Percentiles rank a stretch among this genome's conserved stretches.
These are phyloP conservation scores for Scolanthus callimorphus DNA, from an alignment of 92 coral and sea anemone species.

Conservation along the genomic window DNA sequence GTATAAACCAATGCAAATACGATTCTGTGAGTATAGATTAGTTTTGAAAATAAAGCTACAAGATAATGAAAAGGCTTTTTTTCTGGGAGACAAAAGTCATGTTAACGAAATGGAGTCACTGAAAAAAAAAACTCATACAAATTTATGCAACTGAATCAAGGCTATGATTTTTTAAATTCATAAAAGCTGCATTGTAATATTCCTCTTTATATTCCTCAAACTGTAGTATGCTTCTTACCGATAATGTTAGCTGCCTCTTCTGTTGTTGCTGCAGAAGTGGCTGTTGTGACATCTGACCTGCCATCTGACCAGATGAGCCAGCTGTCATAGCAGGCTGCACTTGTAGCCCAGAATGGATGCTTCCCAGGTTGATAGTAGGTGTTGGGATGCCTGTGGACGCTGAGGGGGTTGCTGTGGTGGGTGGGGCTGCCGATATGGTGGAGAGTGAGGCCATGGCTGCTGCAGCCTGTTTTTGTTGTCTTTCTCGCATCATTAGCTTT, in stretches of 20 bases:
- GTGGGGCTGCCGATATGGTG: constrained; percentile 7
- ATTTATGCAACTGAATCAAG: too few relatives aligned
- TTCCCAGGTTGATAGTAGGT: constrained; percentile 11
- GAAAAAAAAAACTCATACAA: too few relatives aligned
- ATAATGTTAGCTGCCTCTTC: constrained; percentile 78
- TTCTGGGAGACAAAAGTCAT: too few relatives aligned
- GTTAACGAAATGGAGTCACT: too few relatives aligned
- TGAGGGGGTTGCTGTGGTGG: constrained; percentile 17
- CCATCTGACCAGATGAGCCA: constrained; percentile 4
- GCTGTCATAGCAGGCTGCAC: constrained; percentile 9
- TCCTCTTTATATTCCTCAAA: too few relatives aligned
- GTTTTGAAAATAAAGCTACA: too few relatives aligned
- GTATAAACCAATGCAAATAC: too few relatives aligned
- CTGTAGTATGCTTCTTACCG: constrained; percentile 64
- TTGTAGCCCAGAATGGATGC: constrained; percentile 11
- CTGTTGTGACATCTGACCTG: constrained; percentile 42
- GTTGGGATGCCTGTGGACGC: constrained; percentile 12
- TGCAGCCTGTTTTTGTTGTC: constrained; percentile 67
- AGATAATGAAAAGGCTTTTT: too few relatives aligned
- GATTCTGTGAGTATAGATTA: too few relatives aligned
- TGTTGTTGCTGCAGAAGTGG: constrained; percentile 46
- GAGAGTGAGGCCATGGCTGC: constrained; percentile 39
- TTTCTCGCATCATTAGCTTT: constrained; percentile 72
- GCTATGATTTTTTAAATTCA: too few relatives aligned
- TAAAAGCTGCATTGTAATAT: too few relatives aligned